Evolutionary conservation across 2,113 vertebrate species (phyloP), one percentile per base, ranked within the genome.

Genomic region (Callocephalon fimbriatum): DNA sequence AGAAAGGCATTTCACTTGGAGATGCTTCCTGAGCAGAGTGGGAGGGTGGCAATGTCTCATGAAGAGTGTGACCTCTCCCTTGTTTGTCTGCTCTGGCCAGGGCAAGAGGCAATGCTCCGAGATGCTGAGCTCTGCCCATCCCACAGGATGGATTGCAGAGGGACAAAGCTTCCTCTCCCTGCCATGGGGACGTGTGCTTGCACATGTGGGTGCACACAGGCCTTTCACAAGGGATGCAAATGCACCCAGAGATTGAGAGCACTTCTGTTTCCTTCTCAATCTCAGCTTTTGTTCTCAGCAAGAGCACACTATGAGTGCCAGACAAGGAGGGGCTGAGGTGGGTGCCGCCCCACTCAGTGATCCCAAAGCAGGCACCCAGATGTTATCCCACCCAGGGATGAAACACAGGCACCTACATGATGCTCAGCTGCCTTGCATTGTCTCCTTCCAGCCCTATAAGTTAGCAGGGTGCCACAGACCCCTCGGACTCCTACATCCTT

Each of bases 1-100:
- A 90, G 73, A 92, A 90, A 96, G 67, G 74, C 83, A 83, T 95
- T 93, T 93, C 61, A 54, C 86, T 56, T 10, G 73, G 76, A 96
- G 79, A 80, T 59, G 59, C 85, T 95, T 93, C 92, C 86, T 38
- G 14, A 85, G 76, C 67, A 23, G 88, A 73, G 74, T 63, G 78
- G 86, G 93, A 94, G 88, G 88, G 75, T 95, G 95, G 94, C 67
- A 86, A 15, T 6, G 11, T 91, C 88, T 91, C 8, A 51, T 40
- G 40, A 40, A 40, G 27, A 63, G 38, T 3, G 48, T 70, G 83
- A 82, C 91, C 86, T 95, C 93, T 96, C 63, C 86, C 62, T 94
- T 96, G 71, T 89, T 93, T 96, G 81, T 68, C 74, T 54, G 83
- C 78, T 71, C 58, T 7, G 51, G 59, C 45, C 17, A 26, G 71